Conservation (phyloP, 2,888 invertebrate genomes). For the Amiota communis region DNA sequence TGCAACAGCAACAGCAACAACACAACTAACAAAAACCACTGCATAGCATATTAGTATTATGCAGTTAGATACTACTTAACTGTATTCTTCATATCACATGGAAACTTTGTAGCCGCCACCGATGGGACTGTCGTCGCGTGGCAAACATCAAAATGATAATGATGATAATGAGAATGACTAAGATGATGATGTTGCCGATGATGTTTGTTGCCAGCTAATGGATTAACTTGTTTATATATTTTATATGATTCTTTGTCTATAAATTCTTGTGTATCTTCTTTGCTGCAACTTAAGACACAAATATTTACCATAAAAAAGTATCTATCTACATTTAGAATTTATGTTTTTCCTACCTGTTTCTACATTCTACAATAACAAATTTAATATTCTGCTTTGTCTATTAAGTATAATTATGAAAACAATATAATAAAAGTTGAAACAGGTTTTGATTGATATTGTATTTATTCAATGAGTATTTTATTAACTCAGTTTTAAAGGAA, state of each 20-base stretch:
- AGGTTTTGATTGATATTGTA: no score
- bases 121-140: background rate
- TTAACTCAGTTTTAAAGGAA: no score
- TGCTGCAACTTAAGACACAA: no score
- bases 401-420: no score
- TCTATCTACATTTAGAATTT: background rate
- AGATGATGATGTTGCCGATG: background rate
- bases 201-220: conserved; percentile 54
- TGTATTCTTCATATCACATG: conserved; percentile 36
- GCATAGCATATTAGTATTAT: conserved; percentile 47
- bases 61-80: conserved; percentile 50
- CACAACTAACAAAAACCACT: no score
- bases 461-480: no score
- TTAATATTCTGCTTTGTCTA: no score
- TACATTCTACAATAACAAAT: no score
- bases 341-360: no score
- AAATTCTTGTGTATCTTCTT: conserved; percentile 40
- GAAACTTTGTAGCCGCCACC: background rate
- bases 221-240: conserved; percentile 63
- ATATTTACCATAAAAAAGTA: background rate
- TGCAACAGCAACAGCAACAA: conserved; percentile 19
- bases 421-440: no score
- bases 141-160: background rate
- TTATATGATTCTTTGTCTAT: conserved; percentile 53
- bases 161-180: background rate